Conservation (phyloP, 2,113 vertebrate genomes). For the Scomber scombrus region DNA sequence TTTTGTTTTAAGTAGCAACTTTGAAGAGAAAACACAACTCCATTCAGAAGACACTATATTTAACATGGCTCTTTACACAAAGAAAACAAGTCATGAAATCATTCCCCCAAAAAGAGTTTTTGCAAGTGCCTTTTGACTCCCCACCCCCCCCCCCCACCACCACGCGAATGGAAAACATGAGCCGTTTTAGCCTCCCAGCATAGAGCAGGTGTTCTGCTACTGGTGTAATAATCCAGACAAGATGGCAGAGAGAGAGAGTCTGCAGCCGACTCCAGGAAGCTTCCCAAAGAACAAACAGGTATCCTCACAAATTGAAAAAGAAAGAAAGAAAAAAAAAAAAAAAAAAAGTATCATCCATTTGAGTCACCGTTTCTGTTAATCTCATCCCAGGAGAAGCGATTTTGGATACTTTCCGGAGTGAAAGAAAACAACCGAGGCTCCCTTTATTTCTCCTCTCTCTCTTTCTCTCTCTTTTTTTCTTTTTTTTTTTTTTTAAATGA, state of each 20-base stretch:
- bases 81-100: constrained; percentile 79
- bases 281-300: constrained; percentile 62
- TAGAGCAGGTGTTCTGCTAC: constrained; percentile 84
- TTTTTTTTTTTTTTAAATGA: constrained; percentile 25
- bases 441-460: constrained; percentile 1
- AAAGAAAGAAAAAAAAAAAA: constrained; percentile 29
- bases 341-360: constrained; percentile 57
- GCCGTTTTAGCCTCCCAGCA: constrained; percentile 77
- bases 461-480: background rate
- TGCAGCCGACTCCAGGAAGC: constrained; percentile 58
- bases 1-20: constrained; percentile 67
- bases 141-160: background rate
- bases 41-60: constrained; percentile 84
- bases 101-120: constrained; percentile 64
- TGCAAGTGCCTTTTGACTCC: constrained; percentile 52
- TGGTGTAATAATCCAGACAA: constrained; percentile 79
- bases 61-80: constrained; percentile 88
- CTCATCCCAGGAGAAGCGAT: constrained; percentile 69
- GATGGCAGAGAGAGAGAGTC: constrained; percentile 60
- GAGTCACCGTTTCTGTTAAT: constrained; percentile 70
- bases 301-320: constrained; percentile 45
- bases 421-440: constrained; percentile 54
- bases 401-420: constrained; percentile 55
- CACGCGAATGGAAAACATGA: constrained; percentile 45
- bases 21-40: constrained; percentile 83